phyloP scores from a whole-genome alignment of 2,797 vertebrate species.

The Chelonia mydas region DNA sequence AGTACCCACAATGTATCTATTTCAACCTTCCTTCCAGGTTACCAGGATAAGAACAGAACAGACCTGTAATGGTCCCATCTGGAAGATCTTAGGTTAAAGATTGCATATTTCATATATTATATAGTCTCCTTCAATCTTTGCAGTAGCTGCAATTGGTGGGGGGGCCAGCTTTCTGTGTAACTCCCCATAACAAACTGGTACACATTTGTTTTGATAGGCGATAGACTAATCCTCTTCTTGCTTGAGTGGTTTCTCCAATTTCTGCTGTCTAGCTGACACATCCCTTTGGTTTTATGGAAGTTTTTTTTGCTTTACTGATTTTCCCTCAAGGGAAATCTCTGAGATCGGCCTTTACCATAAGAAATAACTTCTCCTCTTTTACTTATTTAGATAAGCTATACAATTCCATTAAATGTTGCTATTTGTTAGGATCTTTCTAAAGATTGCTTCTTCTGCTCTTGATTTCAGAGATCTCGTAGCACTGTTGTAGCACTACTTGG shows the following conservation, averaged over 20 bases:
- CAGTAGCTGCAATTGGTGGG: background rate
- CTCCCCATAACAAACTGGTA: constrained; percentile 56
- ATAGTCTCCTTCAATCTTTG: constrained; percentile 19
- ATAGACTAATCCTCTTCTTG: constrained; percentile 75
- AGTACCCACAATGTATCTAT: background rate
- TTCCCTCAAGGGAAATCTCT: constrained; percentile 72
- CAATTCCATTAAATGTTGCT: constrained; percentile 62
- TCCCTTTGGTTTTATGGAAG: constrained; percentile 66
- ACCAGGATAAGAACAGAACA: background rate
- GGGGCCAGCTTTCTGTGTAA: constrained; percentile 41
- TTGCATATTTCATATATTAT: background rate
- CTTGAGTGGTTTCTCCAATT: constrained; percentile 77
- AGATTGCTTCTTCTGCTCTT: background rate
- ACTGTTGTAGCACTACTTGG: background rate
- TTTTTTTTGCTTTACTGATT: constrained; percentile 64
- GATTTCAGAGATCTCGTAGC: background rate
- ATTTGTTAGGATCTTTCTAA: background rate
- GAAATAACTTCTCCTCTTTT: constrained; percentile 41
- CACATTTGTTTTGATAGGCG: constrained; percentile 54
- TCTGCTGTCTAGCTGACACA: constrained; percentile 62
- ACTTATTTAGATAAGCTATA: constrained; percentile 68
- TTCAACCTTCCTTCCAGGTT: background rate
- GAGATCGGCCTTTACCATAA: constrained; percentile 19
- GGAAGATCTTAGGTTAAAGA: background rate
- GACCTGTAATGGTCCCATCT: background rate